phyloP scores from a whole-genome alignment of 2,113 vertebrate genomes.

The Stictonetta naevosa region DNA sequence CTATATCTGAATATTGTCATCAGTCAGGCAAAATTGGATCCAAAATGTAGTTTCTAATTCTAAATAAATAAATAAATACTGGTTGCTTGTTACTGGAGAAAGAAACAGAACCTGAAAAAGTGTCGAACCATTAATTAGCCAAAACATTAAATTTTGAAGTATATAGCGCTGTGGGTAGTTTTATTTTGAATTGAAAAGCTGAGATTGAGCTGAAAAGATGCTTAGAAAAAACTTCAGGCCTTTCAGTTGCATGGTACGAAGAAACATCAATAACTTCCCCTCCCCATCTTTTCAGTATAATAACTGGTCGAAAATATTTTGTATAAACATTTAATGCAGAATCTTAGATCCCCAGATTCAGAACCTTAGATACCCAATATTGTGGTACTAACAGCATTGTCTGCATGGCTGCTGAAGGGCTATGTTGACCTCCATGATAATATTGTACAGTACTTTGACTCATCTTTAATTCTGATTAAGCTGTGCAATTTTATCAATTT shows the following conservation, averaged over 20 bases:
- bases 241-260: background rate
- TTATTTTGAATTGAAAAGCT: background rate
- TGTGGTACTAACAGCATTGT: background rate
- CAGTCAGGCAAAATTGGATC: slow-evolving; percentile 23
- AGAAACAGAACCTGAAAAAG: background rate
- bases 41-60: background rate
- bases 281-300: background rate
- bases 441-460: slow-evolving; percentile 50
- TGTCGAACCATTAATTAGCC: background rate
- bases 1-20: slow-evolving; percentile 30
- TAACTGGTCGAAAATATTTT: background rate
- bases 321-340: background rate
- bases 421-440: slow-evolving; percentile 15
- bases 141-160: slow-evolving; percentile 13
- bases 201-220: background rate
- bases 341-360: background rate
- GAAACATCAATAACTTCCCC: background rate
- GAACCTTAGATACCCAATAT: background rate
- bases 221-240: background rate
- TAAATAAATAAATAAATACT: background rate
- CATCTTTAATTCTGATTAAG: slow-evolving; percentile 74
- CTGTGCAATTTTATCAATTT: slow-evolving; percentile 73
- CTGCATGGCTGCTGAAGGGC: background rate
- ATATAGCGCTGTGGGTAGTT: background rate
- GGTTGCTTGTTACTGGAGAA: background rate